Conservation (phyloP, 2,797 vertebrate species). For the Acanthis flammea region DNA sequence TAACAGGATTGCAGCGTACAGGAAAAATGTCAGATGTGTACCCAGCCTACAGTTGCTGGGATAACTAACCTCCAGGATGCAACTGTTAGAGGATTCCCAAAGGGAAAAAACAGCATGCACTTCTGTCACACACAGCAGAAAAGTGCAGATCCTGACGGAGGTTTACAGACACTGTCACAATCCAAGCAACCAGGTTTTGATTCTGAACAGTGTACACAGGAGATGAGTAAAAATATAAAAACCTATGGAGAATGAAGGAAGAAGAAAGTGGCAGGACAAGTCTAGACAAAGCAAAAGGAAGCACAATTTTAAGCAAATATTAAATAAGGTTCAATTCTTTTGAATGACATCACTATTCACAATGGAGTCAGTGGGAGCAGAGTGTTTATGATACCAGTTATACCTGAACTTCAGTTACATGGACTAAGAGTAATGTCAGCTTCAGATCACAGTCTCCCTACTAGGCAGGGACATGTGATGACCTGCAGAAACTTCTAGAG, state of each 20-base stretch:
- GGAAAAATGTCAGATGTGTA: neutral
- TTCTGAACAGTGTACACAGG: neutral
- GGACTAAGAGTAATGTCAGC: neutral
- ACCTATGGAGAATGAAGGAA: neutral
- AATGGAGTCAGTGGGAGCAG: neutral
- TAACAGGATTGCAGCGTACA: neutral
- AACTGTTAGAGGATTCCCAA: neutral
- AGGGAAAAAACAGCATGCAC: accelerated
- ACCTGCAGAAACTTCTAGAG: neutral
- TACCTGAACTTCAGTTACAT: neutral
- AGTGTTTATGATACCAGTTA: neutral
- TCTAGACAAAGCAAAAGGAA: neutral
- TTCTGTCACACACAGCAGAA: neutral
- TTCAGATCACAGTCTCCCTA: neutral
- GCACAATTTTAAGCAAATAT: neutral
- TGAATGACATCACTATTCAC: neutral
- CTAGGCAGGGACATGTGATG: neutral
- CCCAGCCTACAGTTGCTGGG: neutral
- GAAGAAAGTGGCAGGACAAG: neutral
- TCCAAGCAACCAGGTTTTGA: neutral
- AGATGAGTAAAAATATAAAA: neutral
- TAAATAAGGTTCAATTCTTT: neutral
- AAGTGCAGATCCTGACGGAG: neutral
- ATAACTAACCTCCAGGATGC: neutral
- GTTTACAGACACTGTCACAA: neutral